A percentile compares a stretch with the other conserved stretches of the same genome.
Evolutionary conservation across 2,888 invertebrate genomes (phyloP).

Genomic region (Andrena dorsata): DNA sequence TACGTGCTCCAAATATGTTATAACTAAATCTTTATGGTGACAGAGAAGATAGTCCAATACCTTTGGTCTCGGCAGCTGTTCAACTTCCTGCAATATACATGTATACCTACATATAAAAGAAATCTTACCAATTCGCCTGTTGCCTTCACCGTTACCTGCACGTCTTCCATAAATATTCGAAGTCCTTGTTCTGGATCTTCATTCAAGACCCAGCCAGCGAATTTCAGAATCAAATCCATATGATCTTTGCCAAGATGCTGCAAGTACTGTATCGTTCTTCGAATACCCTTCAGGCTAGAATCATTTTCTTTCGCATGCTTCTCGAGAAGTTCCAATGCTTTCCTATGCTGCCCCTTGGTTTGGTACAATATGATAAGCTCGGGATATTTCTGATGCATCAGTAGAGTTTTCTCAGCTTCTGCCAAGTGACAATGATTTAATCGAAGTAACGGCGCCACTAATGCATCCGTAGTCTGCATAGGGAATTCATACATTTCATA

Average conservation of each 20-base stretch:
- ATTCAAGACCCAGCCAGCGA: constrained; percentile 96
- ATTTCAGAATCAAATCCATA: constrained; percentile 96
- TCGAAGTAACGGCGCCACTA: constrained; percentile 95
- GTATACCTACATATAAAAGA: neutral
- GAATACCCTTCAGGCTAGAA: constrained; percentile 92
- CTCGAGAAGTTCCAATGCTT: constrained; percentile 94
- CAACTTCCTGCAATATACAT: constrained; percentile 89
- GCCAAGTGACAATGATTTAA: constrained; percentile 96
- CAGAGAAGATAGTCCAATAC: constrained; percentile 95
- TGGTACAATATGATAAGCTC: constrained; percentile 98
- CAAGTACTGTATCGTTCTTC: constrained; percentile 95
- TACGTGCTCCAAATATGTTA: constrained; percentile 97
- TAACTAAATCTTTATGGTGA: constrained; percentile 92
- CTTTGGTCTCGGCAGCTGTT: constrained; percentile 94
- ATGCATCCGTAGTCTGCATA: constrained; percentile 95
- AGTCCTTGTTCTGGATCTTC: constrained; percentile 95
- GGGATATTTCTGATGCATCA: constrained; percentile 94
- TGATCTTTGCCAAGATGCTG: constrained; percentile 93
- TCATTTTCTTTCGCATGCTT: constrained; percentile 91
- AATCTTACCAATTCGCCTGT: neutral
- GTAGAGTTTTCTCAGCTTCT: constrained; percentile 95
- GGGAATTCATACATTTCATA: too few species aligned
- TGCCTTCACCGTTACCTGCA: constrained; percentile 74
- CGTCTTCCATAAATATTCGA: constrained; percentile 87
- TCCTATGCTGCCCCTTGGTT: constrained; percentile 95